Conservation (phyloP, 37 sponge, comb jelly and placozoan genomes). For the Spongilla lacustris region DNA sequence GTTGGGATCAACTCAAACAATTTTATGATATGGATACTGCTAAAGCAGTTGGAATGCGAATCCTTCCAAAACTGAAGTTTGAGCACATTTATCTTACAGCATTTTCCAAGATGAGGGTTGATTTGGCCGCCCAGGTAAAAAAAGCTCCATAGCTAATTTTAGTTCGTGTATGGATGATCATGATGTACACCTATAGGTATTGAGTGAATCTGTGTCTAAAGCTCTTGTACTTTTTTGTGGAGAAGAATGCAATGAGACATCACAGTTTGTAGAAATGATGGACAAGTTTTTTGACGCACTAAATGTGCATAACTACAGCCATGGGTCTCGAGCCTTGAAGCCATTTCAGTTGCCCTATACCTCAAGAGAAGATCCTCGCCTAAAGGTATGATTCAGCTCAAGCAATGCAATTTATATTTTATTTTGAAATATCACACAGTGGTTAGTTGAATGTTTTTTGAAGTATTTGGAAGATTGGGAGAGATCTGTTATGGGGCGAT, state of each 20-base stretch:
- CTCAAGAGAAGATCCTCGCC: slow-evolving; percentile 2
- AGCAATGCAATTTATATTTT: background rate
- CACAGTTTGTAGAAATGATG: slow-evolving; percentile 23
- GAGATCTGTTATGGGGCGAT: slow-evolving; percentile 1
- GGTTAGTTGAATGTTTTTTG: slow-evolving; percentile 22
- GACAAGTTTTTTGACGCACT: slow-evolving; percentile 44
- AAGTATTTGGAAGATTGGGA: slow-evolving; percentile 37
- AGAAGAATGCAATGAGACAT: slow-evolving; percentile 23
- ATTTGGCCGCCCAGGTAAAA: slow-evolving; percentile 26
- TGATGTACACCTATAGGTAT: slow-evolving; percentile 11
- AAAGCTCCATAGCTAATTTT: background rate
- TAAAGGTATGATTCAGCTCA: slow-evolving; percentile 1
- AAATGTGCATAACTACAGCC: slow-evolving; percentile 25
- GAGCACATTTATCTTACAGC: slow-evolving; percentile 8
- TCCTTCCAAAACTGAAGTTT: slow-evolving; percentile 4
- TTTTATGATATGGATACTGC: slow-evolving; percentile 4
- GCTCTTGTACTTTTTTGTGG: slow-evolving; percentile 18
- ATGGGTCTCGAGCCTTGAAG: slow-evolving; percentile 9
- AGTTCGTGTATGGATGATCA: slow-evolving; percentile 1
- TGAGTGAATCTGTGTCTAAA: slow-evolving; percentile 53
- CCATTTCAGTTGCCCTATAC: slow-evolving; percentile 13
- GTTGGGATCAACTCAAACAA: slow-evolving; percentile 20
- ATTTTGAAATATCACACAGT: slow-evolving; percentile 4
- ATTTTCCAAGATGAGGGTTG: slow-evolving; percentile 34
- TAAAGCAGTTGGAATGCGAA: slow-evolving; percentile 1